A percentile compares a stretch with the other conserved stretches of the same genome.
Evolutionary conservation across 2,888 invertebrate species (phyloP).

Genomic region (Mythimna ferrago): DNA sequence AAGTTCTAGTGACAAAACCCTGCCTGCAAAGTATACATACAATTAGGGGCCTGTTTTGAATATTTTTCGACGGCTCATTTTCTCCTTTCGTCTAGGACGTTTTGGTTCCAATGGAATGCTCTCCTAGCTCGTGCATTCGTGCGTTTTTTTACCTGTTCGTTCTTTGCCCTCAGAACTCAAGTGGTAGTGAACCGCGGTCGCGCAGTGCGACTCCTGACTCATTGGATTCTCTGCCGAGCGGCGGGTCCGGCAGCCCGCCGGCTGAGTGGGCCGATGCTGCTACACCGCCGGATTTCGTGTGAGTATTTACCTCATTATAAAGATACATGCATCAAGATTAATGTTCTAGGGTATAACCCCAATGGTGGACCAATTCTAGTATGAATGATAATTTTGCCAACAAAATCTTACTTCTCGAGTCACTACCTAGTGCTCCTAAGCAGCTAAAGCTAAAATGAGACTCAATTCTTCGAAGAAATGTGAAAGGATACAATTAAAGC

Average conservation of each 20-base stretch:
- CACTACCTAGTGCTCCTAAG: too few relatives aligned
- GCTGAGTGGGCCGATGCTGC: constrained; percentile 87
- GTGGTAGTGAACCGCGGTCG: constrained; percentile 95
- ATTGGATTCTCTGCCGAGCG: constrained; percentile 94
- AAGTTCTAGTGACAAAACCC: not conserved
- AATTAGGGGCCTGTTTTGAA: not conserved
- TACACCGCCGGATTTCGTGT: constrained; percentile 88
- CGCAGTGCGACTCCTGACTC: constrained; percentile 97
- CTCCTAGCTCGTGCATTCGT: not conserved
- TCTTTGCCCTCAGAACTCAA: constrained; percentile 91
- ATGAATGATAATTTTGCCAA: not conserved
- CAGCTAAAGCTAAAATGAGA: too few relatives aligned
- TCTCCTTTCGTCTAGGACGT: not conserved
- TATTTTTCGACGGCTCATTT: not conserved
- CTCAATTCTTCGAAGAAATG: too few relatives aligned
- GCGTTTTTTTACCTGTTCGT: not conserved
- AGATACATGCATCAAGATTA: too few relatives aligned
- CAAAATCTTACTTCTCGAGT: not conserved
- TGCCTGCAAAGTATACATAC: too few relatives aligned
- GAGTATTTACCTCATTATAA: constrained; percentile 61
- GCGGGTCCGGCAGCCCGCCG: constrained; percentile 90
- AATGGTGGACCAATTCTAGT: too few relatives aligned
- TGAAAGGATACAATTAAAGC: too few relatives aligned
- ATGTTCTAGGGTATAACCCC: too few relatives aligned
- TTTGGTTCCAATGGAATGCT: not conserved